Conservation (phyloP, 1,140 invertebrate species). For the Leptinotarsa lineolata region DNA sequence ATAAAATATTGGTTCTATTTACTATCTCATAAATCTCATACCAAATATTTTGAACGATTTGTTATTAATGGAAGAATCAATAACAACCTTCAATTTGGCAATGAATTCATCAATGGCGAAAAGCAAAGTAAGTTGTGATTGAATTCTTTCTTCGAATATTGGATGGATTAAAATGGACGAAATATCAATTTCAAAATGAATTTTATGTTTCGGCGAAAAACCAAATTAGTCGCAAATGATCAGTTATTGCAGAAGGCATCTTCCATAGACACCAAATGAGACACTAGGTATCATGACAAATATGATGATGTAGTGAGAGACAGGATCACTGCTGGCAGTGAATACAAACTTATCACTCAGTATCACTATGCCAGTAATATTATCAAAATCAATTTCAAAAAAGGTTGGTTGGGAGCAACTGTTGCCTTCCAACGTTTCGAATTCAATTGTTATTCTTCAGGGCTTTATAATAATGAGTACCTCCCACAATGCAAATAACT, state of each 20-base stretch:
- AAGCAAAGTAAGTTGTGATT: too few species aligned
- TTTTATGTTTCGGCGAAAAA: background rate
- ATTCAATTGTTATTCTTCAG: too few species aligned
- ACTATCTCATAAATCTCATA: too few species aligned
- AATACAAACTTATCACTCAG: slow-evolving; percentile 26
- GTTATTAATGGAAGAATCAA: too few species aligned
- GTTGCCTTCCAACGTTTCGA: too few species aligned
- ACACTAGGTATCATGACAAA: slow-evolving; percentile 40
- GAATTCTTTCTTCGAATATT: background rate
- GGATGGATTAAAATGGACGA: background rate
- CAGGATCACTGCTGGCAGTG: slow-evolving; percentile 54
- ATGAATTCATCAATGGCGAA: too few species aligned
- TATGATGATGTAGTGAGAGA: slow-evolving; percentile 46
- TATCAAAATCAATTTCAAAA: background rate
- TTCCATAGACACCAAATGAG: slow-evolving; percentile 36
- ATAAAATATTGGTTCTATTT: too few species aligned
- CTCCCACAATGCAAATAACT: too few species aligned
- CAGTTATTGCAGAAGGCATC: background rate
- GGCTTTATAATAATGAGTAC: too few species aligned
- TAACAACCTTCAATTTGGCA: too few species aligned
- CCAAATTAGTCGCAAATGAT: background rate
- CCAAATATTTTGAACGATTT: too few species aligned
- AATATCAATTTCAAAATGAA: background rate
- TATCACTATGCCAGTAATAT: slow-evolving; percentile 1
- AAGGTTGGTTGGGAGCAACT: too few species aligned